Base-by-base conservation (phyloP, 2,113 vertebrate genomes). In the Tupaia chinensis region DNA sequence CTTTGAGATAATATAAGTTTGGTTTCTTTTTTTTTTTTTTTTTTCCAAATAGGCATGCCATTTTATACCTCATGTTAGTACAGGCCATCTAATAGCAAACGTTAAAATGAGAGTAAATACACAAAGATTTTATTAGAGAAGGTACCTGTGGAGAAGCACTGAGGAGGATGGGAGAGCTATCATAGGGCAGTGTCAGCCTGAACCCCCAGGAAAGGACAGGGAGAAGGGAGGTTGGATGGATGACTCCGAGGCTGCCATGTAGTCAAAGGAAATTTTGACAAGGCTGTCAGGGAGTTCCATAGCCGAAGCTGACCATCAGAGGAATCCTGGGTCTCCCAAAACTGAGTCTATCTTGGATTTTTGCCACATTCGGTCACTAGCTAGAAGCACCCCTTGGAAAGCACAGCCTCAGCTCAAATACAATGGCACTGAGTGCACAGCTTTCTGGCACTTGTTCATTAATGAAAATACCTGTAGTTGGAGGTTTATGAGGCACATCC, bases 61-160 rank as follows among this genome's bases (percentile, higher is more conserved):
- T 83, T 77, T 63, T 70, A 70, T 4, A 53, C 17, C 60, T 92
- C 17, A 27, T 66, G 3, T 77, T 63, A 63, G 13, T 70, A 14
- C 10, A 68, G n/a, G n/a, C 34, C 5, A 11, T 83, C 2, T 20
- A 58, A 87, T 29, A 87, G 5, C 6, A 87, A 61, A 61, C 20
- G 81, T 27, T 58, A 82, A 79, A 89, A 89, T 53, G 78, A 44
- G 23, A 56, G 7, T 87, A 92, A 87, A 81, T 44, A 1, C 14
- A 66, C 9, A 76, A 66, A 80, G 19, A 76, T 56, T 90, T 94
- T 87, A 6, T 79, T 93, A 63, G n/a, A 22, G 29, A 77, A 95
- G 70, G 10, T 44, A 65, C 3, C 23, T 63, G 10, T 69, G 29
- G 23, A 4, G 16, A 73, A 72, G 87, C 61, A 69, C 17, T 87